A percentile compares a stretch with the other conserved stretches of the same genome.
Conservation (phyloP, 2,888 invertebrate genomes). For the Hemithea aestivaria region DNA sequence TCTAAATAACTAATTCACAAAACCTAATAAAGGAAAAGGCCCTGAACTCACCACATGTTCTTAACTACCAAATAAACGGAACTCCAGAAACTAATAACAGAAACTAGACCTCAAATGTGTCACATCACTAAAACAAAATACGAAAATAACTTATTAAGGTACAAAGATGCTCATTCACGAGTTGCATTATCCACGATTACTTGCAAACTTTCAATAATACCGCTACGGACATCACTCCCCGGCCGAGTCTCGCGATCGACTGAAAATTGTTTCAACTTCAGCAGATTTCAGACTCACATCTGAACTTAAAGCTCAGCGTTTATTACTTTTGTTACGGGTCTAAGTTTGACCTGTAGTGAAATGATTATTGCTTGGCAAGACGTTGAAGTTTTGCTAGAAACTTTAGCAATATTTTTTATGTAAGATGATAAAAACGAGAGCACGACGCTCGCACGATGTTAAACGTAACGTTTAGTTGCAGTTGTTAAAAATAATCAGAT, state of each 20-base stretch:
- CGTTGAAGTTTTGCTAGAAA: no score
- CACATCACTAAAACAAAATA: slow-evolving; percentile 6
- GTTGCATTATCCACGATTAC: slow-evolving; percentile 23
- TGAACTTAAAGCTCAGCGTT: slow-evolving; percentile 17
- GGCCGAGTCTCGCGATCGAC: slow-evolving; percentile 48
- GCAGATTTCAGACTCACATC: slow-evolving; percentile 18
- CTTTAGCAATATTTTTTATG: no score
- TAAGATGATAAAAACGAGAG: no score
- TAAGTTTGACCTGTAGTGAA: no score
- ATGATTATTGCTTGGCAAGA: no score
- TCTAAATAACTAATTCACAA: no score
- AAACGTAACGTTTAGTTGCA: no score
- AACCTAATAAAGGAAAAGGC: not conserved
- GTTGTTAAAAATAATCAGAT: no score
- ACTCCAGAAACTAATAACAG: slow-evolving; percentile 8
- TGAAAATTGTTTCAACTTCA: slow-evolving; percentile 44
- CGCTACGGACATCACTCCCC: slow-evolving; percentile 41
- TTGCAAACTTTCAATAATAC: slow-evolving; percentile 44
- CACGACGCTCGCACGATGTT: no score
- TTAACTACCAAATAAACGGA: slow-evolving; percentile 5
- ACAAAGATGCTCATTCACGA: slow-evolving; percentile 3
- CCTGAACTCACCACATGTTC: not conserved
- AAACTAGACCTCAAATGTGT: slow-evolving; percentile 13
- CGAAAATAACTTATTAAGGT: no score
- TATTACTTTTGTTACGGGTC: no score